phyloP scores from a whole-genome alignment of 2,797 vertebrate species.

The Rachycentron canadum region DNA sequence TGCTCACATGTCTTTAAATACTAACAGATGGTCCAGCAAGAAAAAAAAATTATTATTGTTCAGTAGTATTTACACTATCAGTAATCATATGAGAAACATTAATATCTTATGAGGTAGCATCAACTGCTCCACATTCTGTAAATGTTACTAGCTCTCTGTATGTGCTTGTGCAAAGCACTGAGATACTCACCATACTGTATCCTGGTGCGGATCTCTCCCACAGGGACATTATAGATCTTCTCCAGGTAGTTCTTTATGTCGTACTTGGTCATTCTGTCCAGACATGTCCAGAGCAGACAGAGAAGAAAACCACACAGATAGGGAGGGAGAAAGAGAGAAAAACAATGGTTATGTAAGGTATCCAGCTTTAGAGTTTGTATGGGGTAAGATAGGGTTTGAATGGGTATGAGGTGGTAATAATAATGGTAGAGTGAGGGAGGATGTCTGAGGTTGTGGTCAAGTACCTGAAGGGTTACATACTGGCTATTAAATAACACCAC shows the following conservation, averaged over 20 bases:
- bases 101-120: slow-evolving; percentile 13
- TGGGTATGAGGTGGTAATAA: slow-evolving; percentile 8
- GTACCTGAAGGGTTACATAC: slow-evolving; percentile 27
- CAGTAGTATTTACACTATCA: neutral
- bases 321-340: slow-evolving; percentile 11
- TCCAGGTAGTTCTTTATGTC: slow-evolving; percentile 95
- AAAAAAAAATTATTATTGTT: neutral
- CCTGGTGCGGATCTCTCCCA: slow-evolving; percentile 91
- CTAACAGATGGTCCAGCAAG: neutral
- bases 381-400: slow-evolving; percentile 23
- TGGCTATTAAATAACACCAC: slow-evolving; percentile 42
- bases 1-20: neutral
- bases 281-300: slow-evolving; percentile 13
- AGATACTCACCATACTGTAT: slow-evolving; percentile 93
- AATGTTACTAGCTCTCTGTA: slow-evolving; percentile 13
- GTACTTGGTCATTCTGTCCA: slow-evolving; percentile 93
- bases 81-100: slow-evolving; percentile 6
- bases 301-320: slow-evolving; percentile 19
- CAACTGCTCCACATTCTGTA: slow-evolving; percentile 24
- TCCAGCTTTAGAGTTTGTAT: slow-evolving; percentile 28
- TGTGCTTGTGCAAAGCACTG: slow-evolving; percentile 41
- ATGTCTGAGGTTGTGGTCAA: slow-evolving; percentile 17
- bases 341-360: slow-evolving; percentile 40
- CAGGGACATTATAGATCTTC: slow-evolving; percentile 92
- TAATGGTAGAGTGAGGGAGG: neutral